Evolutionary conservation across 2,113 vertebrate genomes (phyloP), one percentile per base, ranked within the genome.

Genomic region (Galbula dea): DNA sequence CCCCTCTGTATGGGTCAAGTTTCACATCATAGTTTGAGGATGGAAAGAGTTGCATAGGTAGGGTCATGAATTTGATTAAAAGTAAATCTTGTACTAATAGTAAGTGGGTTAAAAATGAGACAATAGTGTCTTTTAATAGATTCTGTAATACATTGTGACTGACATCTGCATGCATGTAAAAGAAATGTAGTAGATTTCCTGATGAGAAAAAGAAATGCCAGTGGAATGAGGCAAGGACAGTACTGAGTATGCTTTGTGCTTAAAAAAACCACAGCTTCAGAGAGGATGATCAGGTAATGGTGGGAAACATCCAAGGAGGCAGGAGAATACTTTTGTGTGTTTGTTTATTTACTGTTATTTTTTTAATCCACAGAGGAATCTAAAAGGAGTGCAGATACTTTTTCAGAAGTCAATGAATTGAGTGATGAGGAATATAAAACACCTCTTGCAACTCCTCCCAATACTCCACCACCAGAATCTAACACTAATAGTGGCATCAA

Each of bases 341-440:
- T 88, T 61, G 18, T 62, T 90, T 90, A 9, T 46, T 87, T 48
- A 43, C 29, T 79, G 1, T 34, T 63, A 9, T 23, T 62, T 62
- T 86, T 95, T 95, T 62, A 57, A 48, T 93, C 78, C 75, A 39
- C 97, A 97, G 98, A 99, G 72, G 97, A 98, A 18, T 84, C 80
- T 74, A 90, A 98, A 97, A 96, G 97, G 91, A 96, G 96, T 87
- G 48, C 98, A 81, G 97, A 90, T 17, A 57, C 83, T 45, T 75
- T 96, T 46, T 95, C 97, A 27, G 98, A 99, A 74, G 94, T 94
- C 73, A 99, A 98, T 34, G 98, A 99, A 57, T 30, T 98, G 73
- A 99, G 99, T 79, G 99, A 99, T 66, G 99, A 99, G 37, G 99
- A 99, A 55, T 99, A 99, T 89, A 98, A 98, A 97, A 99, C 99